phyloP scores from a whole-genome alignment of 2,888 invertebrate genomes.

The Melanotus villosus region DNA sequence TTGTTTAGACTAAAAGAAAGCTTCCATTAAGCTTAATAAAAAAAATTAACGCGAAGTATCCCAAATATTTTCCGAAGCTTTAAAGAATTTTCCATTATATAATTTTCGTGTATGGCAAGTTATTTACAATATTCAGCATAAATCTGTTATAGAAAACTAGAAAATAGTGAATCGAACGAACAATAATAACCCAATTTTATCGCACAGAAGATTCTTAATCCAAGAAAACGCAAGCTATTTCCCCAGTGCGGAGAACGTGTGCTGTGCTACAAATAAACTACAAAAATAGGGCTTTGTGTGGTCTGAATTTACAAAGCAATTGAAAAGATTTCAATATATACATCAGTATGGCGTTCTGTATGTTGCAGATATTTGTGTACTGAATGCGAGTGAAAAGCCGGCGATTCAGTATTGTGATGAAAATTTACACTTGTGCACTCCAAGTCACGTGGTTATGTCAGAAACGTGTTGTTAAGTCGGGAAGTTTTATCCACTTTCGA shows the following conservation, averaged over 20 bases:
- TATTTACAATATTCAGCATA: too few species aligned
- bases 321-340: constrained; percentile 69
- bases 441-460: constrained; percentile 66
- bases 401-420: constrained; percentile 68
- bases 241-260: constrained; percentile 62
- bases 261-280: constrained; percentile 68
- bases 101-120: too few species aligned
- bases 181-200: constrained; percentile 55
- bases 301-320: constrained; percentile 69
- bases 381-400: constrained; percentile 67
- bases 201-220: constrained; percentile 65
- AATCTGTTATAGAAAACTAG: too few species aligned
- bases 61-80: too few species aligned
- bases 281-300: constrained; percentile 67
- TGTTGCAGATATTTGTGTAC: constrained; percentile 67
- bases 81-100: too few species aligned
- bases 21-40: too few species aligned
- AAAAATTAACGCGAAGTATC: too few species aligned
- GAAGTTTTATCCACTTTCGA: constrained; percentile 64
- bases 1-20: too few species aligned
- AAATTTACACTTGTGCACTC: constrained; percentile 70
- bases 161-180: not conserved
- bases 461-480: constrained; percentile 63
- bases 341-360: constrained; percentile 62
- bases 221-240: constrained; percentile 67